Percentiles rank a stretch among this genome's conserved stretches.
phyloP scores from a whole-genome alignment of 92 coral and sea anemone species.

The Porites cylindrica region DNA sequence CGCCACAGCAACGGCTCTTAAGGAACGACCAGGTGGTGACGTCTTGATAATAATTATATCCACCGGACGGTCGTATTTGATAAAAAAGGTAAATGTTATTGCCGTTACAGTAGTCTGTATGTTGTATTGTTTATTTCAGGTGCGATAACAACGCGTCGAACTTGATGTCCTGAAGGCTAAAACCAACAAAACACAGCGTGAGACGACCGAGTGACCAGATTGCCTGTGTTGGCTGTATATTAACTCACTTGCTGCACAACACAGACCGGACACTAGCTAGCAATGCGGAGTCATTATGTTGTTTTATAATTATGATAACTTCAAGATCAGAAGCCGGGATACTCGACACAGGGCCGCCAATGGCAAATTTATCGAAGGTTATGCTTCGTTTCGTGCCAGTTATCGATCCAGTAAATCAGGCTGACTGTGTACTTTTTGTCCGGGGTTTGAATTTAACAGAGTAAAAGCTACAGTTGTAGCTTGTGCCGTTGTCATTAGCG shows the following conservation, averaged over 20 bases:
- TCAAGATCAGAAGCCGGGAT: neutral
- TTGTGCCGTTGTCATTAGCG: slow-evolving; percentile 7
- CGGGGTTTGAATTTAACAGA: neutral
- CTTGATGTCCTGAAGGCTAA: neutral
- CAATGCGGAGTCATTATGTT: neutral
- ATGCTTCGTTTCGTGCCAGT: neutral
- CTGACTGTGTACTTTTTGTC: neutral
- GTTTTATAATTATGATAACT: slow-evolving; percentile 11
- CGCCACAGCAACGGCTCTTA: slow-evolving; percentile 1
- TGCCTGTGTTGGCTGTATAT: neutral
- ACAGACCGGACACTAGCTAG: slow-evolving; percentile 13
- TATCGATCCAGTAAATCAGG: slow-evolving; percentile 1
- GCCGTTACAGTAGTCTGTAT: slow-evolving; percentile 27
- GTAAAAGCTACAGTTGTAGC: slow-evolving; percentile 4
- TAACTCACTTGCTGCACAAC: slow-evolving; percentile 1
- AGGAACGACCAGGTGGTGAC: slow-evolving; percentile 37
- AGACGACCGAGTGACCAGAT: slow-evolving; percentile 19
- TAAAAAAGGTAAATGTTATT: slow-evolving; percentile 44
- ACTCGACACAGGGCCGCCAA: neutral
- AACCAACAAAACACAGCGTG: slow-evolving; percentile 8
- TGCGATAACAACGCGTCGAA: neutral
- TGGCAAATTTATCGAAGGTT: neutral
- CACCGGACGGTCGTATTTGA: slow-evolving; percentile 19
- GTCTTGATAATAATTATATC: slow-evolving; percentile 26
- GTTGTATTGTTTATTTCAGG: slow-evolving; percentile 35